Evolutionary conservation across 2,113 vertebrate genomes (phyloP).

Genomic region (Ctenodactylus gundi): DNA sequence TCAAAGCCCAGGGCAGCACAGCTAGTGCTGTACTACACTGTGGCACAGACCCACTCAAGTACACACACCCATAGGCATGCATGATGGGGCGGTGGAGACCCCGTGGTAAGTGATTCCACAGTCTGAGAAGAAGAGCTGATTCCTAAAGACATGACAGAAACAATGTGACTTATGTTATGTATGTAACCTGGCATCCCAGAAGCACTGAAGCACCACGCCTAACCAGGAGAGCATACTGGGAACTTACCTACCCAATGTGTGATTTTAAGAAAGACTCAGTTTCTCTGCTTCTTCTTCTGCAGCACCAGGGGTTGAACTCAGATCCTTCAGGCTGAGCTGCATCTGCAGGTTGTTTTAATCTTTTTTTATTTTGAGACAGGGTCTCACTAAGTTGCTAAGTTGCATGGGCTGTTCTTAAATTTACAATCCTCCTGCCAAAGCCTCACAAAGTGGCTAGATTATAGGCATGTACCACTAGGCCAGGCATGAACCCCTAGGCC

Average conservation of each 20-base stretch:
- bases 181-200: accelerated
- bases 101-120: not conserved
- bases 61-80: accelerated
- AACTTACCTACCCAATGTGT: accelerated
- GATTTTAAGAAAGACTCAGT: not conserved
- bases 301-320: too few species aligned
- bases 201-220: accelerated
- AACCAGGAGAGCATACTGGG: accelerated
- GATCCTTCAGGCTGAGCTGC: too few species aligned
- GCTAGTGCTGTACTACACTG: accelerated
- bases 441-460: too few species aligned
- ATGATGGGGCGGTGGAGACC: too few species aligned
- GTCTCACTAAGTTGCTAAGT: too few species aligned
- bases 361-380: too few species aligned
- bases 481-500: not conserved
- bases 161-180: accelerated
- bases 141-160: not conserved
- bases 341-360: too few species aligned
- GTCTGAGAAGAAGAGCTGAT: not conserved
- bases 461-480: accelerated
- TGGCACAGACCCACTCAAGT: accelerated
- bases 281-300: too few species aligned
- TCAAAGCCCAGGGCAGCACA: not conserved
- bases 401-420: too few species aligned
- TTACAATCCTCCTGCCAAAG: too few species aligned